Conservation (phyloP, 2,888 invertebrate genomes). For the Torymus aiolomorphi region DNA sequence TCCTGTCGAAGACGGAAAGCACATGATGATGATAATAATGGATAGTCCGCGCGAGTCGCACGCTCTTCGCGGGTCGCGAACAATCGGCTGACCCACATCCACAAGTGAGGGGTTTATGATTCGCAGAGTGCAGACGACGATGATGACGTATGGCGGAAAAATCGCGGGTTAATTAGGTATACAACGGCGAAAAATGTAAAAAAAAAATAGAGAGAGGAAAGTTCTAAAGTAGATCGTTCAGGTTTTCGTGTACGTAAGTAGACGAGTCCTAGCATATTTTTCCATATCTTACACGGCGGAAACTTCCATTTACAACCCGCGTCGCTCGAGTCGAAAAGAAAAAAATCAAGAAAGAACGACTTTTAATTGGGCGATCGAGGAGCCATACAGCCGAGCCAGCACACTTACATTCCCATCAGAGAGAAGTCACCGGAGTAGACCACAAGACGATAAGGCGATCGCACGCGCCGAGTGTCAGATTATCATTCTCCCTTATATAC, state of each 20-base stretch:
- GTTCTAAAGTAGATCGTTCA: too few relatives aligned
- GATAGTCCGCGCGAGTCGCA: slow-evolving; percentile 30
- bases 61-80: slow-evolving; percentile 21
- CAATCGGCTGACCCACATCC: slow-evolving; percentile 32
- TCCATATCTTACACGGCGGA: background rate
- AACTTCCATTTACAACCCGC: background rate
- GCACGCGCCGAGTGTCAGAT: slow-evolving; percentile 34
- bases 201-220: too few relatives aligned
- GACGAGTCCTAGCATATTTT: too few relatives aligned
- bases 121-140: too few relatives aligned
- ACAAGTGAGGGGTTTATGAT: background rate
- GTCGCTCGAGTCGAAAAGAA: too few relatives aligned
- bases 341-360: too few relatives aligned
- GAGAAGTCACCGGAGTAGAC: background rate
- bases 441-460: slow-evolving; percentile 24
- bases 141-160: too few relatives aligned
- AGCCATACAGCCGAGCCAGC: too few relatives aligned
- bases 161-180: too few relatives aligned
- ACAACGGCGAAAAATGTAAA: too few relatives aligned
- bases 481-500: background rate
- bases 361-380: too few relatives aligned
- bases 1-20: background rate
- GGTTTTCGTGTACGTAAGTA: background rate
- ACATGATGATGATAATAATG: background rate
- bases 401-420: background rate